These are phyloP conservation scores for Hypsibius dujardini DNA, from an alignment of 1,140 invertebrate species.

Conservation along the genomic window DNA sequence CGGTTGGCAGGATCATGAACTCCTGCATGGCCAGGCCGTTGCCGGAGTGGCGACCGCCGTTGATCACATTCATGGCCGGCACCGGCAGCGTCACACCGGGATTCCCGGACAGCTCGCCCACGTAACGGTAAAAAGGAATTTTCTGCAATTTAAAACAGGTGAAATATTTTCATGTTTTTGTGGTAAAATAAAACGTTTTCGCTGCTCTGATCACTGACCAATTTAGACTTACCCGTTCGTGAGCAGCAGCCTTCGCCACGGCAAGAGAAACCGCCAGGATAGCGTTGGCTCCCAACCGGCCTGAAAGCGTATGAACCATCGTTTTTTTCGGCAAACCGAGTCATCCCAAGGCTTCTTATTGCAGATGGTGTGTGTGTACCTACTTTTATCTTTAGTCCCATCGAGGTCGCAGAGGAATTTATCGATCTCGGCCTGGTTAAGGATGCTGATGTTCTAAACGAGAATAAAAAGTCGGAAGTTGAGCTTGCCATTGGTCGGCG, in stretches of 20 bases:
- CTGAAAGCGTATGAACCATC: neutral
- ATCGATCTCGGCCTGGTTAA: constrained; percentile 23
- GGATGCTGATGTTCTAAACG: constrained; percentile 8
- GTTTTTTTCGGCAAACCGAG: neutral
- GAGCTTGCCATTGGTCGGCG: too few species aligned
- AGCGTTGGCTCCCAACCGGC: constrained; percentile 23
- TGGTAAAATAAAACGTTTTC: too few species aligned
- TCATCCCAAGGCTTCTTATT: too few species aligned
- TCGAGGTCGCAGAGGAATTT: constrained; percentile 23
- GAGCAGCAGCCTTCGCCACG: constrained; percentile 24
- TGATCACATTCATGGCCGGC: constrained; percentile 26
- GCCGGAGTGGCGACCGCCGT: constrained; percentile 24
- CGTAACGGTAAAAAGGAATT: constrained; percentile 23
- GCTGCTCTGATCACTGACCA: too few species aligned
- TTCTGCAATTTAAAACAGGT: neutral
- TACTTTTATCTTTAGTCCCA: constrained; percentile 24
- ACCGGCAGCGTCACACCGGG: constrained; percentile 17
- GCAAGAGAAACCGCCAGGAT: constrained; percentile 23
- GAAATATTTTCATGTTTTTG: too few species aligned
- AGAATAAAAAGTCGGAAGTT: too few species aligned
- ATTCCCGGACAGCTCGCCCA: constrained; percentile 21
- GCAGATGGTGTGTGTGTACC: neutral
- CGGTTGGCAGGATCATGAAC: constrained; percentile 33
- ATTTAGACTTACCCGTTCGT: constrained; percentile 17
- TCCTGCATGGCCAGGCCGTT: constrained; percentile 26